phyloP scores from a whole-genome alignment of 1,140 invertebrate genomes.

The Dinoponera quadriceps region DNA sequence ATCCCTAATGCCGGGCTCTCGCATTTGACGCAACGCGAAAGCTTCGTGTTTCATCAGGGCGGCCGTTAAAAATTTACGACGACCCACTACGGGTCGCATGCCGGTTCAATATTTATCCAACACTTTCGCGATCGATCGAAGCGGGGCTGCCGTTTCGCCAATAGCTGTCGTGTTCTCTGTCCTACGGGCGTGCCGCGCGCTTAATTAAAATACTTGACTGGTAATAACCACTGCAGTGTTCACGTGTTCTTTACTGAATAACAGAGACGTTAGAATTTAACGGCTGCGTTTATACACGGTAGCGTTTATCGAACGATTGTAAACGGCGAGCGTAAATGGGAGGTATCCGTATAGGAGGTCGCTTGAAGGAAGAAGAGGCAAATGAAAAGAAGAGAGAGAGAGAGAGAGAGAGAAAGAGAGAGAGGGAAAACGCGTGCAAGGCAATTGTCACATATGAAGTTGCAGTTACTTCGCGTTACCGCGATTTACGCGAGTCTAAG shows the following conservation, averaged over 20 bases:
- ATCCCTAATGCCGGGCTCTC: constrained; percentile 45
- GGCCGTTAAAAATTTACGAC: constrained; percentile 60
- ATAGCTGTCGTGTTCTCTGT: background rate
- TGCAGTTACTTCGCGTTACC: background rate
- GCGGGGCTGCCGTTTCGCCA: background rate
- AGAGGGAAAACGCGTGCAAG: background rate
- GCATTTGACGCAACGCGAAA: background rate
- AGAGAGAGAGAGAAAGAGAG: background rate
- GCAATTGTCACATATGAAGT: constrained; percentile 20
- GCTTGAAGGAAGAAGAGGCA: no score
- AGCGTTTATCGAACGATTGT: background rate
- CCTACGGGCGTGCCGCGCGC: background rate
- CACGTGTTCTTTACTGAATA: background rate
- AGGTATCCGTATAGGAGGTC: no score
- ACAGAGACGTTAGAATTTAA: background rate
- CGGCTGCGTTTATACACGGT: background rate
- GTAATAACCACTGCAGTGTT: background rate
- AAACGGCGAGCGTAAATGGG: background rate
- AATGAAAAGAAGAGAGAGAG: no score
- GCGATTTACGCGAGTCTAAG: constrained; percentile 32
- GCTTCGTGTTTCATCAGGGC: constrained; percentile 47
- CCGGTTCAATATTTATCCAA: constrained; percentile 42
- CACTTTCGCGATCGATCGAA: constrained; percentile 32
- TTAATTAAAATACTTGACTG: constrained; percentile 22
- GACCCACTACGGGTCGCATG: background rate